These are phyloP conservation scores for Dissostichus mawsoni DNA, from an alignment of 2,113 vertebrate genomes.

Conservation along the genomic window DNA sequence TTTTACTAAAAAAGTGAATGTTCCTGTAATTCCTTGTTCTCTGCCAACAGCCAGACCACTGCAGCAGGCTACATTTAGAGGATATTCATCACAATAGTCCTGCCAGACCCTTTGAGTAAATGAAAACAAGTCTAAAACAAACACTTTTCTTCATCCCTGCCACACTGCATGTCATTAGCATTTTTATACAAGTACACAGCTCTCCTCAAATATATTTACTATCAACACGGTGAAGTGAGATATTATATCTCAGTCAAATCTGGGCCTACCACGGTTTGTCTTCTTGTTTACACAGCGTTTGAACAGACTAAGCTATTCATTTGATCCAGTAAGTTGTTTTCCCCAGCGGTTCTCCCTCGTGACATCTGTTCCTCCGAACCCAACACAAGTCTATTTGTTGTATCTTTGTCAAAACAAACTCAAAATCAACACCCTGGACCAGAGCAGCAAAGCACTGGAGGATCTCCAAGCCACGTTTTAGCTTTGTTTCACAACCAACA, in stretches of 20 bases:
- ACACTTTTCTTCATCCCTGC: constrained; percentile 31
- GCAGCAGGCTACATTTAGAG: constrained; percentile 38
- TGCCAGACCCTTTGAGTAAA: constrained; percentile 51
- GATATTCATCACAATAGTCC: constrained; percentile 55
- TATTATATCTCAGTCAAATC: constrained; percentile 45
- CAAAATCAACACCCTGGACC: constrained; percentile 47
- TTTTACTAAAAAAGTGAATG: constrained; percentile 49
- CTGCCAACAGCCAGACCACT: constrained; percentile 42
- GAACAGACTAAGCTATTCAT: constrained; percentile 23
- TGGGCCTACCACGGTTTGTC: constrained; percentile 31
- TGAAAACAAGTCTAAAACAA: constrained; percentile 43
- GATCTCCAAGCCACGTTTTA: constrained; percentile 34
- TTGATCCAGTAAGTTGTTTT: constrained; percentile 24
- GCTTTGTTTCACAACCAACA: constrained; percentile 50
- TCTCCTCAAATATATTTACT: constrained; percentile 31
- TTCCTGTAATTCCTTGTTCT: constrained; percentile 57
- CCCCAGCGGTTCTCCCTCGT: not conserved
- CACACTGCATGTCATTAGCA: constrained; percentile 13
- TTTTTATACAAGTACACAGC: constrained; percentile 44
- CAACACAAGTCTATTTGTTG: constrained; percentile 42
- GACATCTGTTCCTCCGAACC: constrained; percentile 22
- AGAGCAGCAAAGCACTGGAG: constrained; percentile 15
- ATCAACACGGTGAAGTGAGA: constrained; percentile 32
- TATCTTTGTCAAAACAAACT: constrained; percentile 56
- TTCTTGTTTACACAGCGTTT: constrained; percentile 25